A percentile compares a stretch with the other conserved stretches of the same genome.
Conservation (phyloP, 2,888 invertebrate species). For the Pachycephus smyrnensis region DNA sequence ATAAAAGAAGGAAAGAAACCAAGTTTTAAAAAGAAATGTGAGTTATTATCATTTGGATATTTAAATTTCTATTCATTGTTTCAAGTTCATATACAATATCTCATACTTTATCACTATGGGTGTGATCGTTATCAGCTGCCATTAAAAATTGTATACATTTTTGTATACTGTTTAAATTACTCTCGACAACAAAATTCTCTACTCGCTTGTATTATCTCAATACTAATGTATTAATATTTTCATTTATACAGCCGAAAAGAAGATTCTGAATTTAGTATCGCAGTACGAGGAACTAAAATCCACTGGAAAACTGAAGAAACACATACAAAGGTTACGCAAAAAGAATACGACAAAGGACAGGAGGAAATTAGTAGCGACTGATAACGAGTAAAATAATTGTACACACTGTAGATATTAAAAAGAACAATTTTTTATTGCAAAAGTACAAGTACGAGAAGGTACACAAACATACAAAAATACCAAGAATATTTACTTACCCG, state of each 20-base stretch:
- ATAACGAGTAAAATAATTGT: background rate
- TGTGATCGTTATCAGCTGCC: background rate
- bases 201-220: slow-evolving; percentile 19
- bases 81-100: too few species aligned
- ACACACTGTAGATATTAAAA: background rate
- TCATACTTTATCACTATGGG: background rate
- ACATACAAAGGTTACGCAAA: slow-evolving; percentile 84
- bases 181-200: background rate
- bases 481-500: background rate
- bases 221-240: slow-evolving; percentile 10
- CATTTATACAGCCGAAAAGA: slow-evolving; percentile 79
- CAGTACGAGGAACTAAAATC: slow-evolving; percentile 86
- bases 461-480: background rate
- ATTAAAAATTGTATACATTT: slow-evolving; percentile 14
- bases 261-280: slow-evolving; percentile 79
- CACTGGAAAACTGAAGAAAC: slow-evolving; percentile 81
- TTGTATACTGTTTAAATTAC: slow-evolving; percentile 16
- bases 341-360: slow-evolving; percentile 71
- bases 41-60: slow-evolving; percentile 45
- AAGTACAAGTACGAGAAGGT: background rate
- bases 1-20: slow-evolving; percentile 79
- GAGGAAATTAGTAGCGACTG: slow-evolving; percentile 34
- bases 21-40: slow-evolving; percentile 80
- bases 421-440: background rate
- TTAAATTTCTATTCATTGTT: background rate